Evolutionary conservation across 2,113 vertebrate species (phyloP).

Genomic region (Crocuta crocuta): DNA sequence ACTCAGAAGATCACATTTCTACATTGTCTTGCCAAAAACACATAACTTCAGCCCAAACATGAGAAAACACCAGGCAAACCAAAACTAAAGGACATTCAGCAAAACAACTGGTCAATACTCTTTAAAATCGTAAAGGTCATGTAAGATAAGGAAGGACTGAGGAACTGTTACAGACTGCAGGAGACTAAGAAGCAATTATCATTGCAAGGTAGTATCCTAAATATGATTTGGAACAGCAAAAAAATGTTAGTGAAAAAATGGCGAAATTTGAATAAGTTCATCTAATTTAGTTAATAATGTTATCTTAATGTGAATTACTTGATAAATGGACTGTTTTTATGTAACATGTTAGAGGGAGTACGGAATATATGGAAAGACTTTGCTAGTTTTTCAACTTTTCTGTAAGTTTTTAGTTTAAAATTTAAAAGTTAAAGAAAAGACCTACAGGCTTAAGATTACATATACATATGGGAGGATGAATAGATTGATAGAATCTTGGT

Average conservation of each 20-base stretch:
- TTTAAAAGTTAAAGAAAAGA: neutral
- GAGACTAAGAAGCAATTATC: neutral
- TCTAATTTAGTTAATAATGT: neutral
- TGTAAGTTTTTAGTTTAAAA: neutral
- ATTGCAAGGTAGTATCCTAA: neutral
- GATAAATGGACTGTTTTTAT: neutral
- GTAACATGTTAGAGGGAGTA: neutral
- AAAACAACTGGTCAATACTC: neutral
- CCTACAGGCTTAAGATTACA: neutral
- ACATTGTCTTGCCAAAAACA: neutral
- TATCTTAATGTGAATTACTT: neutral
- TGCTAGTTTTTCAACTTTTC: neutral
- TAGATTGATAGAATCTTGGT: neutral
- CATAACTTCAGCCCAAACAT: neutral
- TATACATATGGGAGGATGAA: neutral
- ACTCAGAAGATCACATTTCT: neutral
- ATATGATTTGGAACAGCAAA: neutral
- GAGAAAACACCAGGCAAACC: neutral
- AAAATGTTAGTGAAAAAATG: neutral
- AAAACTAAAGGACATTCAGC: neutral
- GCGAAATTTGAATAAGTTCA: neutral
- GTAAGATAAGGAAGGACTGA: neutral
- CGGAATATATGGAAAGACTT: neutral
- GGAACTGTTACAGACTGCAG: neutral
- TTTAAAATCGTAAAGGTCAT: neutral